These are phyloP conservation scores for Rhingia rostrata DNA, from an alignment of 2,888 invertebrate species.

Conservation along the genomic window DNA sequence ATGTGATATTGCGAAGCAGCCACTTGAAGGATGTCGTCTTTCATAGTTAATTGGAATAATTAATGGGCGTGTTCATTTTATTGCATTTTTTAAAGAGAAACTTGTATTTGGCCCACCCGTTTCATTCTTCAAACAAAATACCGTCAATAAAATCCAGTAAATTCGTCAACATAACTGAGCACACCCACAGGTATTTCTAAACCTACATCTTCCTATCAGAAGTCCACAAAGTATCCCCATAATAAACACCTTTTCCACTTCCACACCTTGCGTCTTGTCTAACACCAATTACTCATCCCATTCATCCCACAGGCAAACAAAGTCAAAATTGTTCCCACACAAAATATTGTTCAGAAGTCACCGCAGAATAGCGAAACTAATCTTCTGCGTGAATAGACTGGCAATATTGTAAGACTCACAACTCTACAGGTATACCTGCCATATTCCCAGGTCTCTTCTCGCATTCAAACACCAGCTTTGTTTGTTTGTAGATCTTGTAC, in stretches of 20 bases:
- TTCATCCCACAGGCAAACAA: slow-evolving; percentile 4
- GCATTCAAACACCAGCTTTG: slow-evolving; percentile 24
- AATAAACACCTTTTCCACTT: slow-evolving; percentile 24
- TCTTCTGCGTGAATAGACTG: slow-evolving; percentile 8
- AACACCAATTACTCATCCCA: slow-evolving; percentile 34
- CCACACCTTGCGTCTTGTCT: slow-evolving; percentile 9
- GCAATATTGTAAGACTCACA: slow-evolving; percentile 19
- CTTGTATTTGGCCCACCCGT: no score
- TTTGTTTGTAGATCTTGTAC: background rate
- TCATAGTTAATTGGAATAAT: no score
- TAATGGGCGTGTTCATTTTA: no score
- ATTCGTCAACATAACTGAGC: no score
- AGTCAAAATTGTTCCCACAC: slow-evolving; percentile 27
- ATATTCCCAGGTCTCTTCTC: background rate
- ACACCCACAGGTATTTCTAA: no score
- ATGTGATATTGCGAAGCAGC: no score
- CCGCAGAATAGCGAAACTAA: slow-evolving; percentile 29
- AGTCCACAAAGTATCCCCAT: background rate
- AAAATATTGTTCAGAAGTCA: slow-evolving; percentile 32
- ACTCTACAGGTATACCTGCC: slow-evolving; percentile 8
- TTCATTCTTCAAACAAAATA: no score
- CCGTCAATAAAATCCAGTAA: no score
- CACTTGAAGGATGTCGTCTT: no score
- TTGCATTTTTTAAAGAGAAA: no score
- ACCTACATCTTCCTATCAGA: no score